These are phyloP conservation scores for Rana temporaria DNA, from an alignment of 2,113 vertebrate species.

Conservation along the genomic window DNA sequence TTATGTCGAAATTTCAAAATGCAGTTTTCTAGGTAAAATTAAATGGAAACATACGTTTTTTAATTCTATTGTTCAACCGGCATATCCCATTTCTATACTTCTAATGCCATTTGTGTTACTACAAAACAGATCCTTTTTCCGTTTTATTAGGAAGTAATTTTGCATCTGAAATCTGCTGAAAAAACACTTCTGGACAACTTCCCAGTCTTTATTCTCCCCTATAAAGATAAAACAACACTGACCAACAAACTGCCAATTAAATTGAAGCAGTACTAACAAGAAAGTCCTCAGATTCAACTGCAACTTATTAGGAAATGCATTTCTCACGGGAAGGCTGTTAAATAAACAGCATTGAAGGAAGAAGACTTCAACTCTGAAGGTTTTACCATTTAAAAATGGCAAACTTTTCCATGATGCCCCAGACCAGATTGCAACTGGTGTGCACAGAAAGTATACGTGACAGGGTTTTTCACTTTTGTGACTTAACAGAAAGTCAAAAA, in stretches of 20 bases:
- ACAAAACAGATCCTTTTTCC: not conserved
- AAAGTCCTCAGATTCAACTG: not conserved
- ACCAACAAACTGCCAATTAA: conserved; percentile 32
- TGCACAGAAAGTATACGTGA: too few species aligned
- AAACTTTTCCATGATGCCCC: too few species aligned
- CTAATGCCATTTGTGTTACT: not conserved
- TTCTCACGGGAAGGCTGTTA: not conserved
- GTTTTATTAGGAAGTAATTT: conserved; percentile 1
- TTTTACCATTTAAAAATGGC: too few species aligned
- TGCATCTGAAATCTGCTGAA: conserved; percentile 22
- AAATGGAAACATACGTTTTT: not conserved
- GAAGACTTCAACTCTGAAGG: too few species aligned
- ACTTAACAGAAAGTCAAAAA: too few species aligned
- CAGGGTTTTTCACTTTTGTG: too few species aligned
- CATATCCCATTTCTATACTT: conserved; percentile 8
- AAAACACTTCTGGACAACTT: conserved; percentile 3
- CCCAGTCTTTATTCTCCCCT: conserved; percentile 11
- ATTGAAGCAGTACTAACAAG: conserved; percentile 8
- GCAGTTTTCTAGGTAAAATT: too few species aligned
- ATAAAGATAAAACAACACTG: not conserved
- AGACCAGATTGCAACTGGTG: too few species aligned
- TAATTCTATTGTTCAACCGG: not conserved
- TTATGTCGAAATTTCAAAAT: too few species aligned
- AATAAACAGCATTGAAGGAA: not conserved
- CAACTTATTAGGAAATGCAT: not conserved